Base-by-base conservation (phyloP, 2,797 vertebrate genomes). In the Microcaecilia unicolor region DNA sequence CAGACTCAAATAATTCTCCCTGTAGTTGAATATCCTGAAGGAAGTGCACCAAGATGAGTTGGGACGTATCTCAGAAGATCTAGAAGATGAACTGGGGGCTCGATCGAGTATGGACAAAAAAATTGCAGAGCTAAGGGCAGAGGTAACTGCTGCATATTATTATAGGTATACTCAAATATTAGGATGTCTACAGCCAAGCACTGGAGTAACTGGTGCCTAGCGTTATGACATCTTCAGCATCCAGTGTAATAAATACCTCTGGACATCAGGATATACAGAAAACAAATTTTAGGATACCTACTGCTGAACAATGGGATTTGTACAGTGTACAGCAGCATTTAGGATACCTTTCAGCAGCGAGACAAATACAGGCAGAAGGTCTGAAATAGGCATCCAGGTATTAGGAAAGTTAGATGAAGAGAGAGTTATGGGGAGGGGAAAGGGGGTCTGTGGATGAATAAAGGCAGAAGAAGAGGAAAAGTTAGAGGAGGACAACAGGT, bases 31-130 rank as follows among this genome's bases (percentile, higher is more conserved):
- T 58, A 81, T 98, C 48, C 76, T 98, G 42, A 96, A 91, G 73
- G 93, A 98, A 50, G 74, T 94, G 9, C 95, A 98, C 49, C 92
- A 97, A 72, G 93, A 97, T 0, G 93, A 98, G 45, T 67, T 98
- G 13, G 93, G 93, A 2, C 90, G 93, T 26, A 97, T 98, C 61
- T 93, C 91, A 0, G 95, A 98, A 51, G 95, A 98, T 65, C 70
- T 98, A 55, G 93, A 98, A 62, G 93, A 98, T 0, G 93, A 98
- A 41, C 78, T 97, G 41, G 93, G 93, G 0, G 95, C 93, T 1
- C 84, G 93, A 4, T 92, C 83, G 51, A 97, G 79, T 60, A 97
- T 98, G 95, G 93, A 98, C 75, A 93, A 91, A 77, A 98, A 98
- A 44, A 78, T 98, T 50, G 91, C 93, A 0, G 95, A 98, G 30